Percentiles rank a stretch among this genome's conserved stretches.
Conservation (phyloP, 2,888 invertebrate species). For the Idaea aversata region DNA sequence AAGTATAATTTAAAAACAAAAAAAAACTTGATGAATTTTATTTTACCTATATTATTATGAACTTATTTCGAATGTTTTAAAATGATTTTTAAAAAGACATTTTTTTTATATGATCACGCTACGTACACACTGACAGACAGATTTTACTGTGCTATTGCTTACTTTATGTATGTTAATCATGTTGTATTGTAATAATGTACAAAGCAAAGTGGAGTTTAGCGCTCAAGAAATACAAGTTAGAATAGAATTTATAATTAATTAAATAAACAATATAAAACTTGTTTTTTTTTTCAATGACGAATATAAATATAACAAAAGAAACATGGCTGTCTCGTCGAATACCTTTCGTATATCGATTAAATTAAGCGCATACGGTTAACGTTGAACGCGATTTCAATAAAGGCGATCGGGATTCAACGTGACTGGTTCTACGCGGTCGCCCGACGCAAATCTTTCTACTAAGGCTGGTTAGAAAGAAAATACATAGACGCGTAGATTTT, state of each 20-base stretch:
- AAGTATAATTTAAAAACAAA: slow-evolving; percentile 14
- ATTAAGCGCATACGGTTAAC: background rate
- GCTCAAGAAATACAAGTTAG: slow-evolving; percentile 73
- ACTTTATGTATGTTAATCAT: slow-evolving; percentile 63
- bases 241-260: slow-evolving; percentile 21
- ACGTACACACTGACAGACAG: slow-evolving; percentile 28
- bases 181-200: slow-evolving; percentile 76
- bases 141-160: slow-evolving; percentile 62
- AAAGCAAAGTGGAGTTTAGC: slow-evolving; percentile 65
- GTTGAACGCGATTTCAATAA: background rate
- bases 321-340: slow-evolving; percentile 6
- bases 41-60: slow-evolving; percentile 16
- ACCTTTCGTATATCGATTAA: slow-evolving; percentile 1
- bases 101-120: slow-evolving; percentile 36
- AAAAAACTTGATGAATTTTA: slow-evolving; percentile 19
- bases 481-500: slow-evolving; percentile 36
- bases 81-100: slow-evolving; percentile 29
- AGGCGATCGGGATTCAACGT: background rate
- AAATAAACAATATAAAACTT: slow-evolving; percentile 10
- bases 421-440: background rate
- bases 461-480: slow-evolving; percentile 8
- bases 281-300: background rate
- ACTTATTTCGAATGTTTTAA: slow-evolving; percentile 22
- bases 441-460: slow-evolving; percentile 4
- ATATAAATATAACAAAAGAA: background rate